Conservation (phyloP, 1,140 invertebrate genomes). For the Drosophila cardini region DNA sequence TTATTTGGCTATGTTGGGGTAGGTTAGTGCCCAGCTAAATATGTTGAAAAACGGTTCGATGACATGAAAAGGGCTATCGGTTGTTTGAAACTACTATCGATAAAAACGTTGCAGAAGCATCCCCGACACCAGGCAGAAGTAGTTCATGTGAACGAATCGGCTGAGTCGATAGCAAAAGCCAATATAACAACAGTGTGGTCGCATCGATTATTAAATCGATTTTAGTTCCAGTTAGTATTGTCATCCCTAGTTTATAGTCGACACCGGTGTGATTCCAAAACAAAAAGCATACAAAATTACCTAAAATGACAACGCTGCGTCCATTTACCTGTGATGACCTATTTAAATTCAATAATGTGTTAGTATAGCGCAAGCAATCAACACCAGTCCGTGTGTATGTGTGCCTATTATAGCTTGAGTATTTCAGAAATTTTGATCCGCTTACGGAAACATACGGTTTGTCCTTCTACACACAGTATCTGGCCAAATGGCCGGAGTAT, state of each 20-base stretch:
- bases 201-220: too few relatives aligned
- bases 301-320: conserved; percentile 94
- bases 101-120: too few relatives aligned
- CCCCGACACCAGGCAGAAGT: too few relatives aligned
- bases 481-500: conserved; percentile 99
- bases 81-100: too few relatives aligned
- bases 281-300: not conserved
- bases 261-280: not conserved
- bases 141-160: too few relatives aligned
- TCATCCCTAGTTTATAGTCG: not conserved
- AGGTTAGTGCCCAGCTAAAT: too few relatives aligned
- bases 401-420: conserved; percentile 15
- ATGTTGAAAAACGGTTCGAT: too few relatives aligned
- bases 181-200: too few relatives aligned
- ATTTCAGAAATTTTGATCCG: conserved; percentile 95
- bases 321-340: conserved; percentile 97
- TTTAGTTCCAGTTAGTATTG: too few relatives aligned
- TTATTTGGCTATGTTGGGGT: too few relatives aligned
- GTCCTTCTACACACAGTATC: conserved; percentile 98
- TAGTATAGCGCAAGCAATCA: conserved; percentile 85
- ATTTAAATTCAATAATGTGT: conserved; percentile 98
- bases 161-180: too few relatives aligned
- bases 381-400: not conserved
- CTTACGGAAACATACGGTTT: conserved; percentile 99
- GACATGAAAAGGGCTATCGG: too few relatives aligned